Evolutionary conservation across 2,888 invertebrate genomes (phyloP).

Genomic region (Drosophila falleni): DNA sequence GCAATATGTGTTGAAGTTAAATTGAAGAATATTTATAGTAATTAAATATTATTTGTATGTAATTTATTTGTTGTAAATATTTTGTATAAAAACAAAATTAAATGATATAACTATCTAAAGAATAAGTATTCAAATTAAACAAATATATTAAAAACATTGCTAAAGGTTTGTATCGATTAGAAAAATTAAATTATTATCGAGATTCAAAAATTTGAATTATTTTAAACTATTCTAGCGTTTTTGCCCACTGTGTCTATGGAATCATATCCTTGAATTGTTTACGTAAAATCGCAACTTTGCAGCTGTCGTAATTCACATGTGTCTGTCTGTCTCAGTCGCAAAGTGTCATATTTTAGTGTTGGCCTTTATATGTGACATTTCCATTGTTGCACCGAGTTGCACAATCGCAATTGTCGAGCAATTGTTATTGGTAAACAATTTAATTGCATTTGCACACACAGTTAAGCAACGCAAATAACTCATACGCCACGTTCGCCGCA

Average conservation of each 20-base stretch:
- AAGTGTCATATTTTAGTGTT: constrained; percentile 36
- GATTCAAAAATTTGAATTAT: too few species aligned
- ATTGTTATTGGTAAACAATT: constrained; percentile 27
- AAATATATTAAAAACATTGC: too few species aligned
- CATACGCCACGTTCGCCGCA: constrained; percentile 3
- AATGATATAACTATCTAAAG: too few species aligned
- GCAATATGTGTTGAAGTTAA: too few species aligned
- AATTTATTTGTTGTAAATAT: too few species aligned
- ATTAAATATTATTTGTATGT: too few species aligned
- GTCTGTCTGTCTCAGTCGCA: neutral
- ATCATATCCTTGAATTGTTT: constrained; percentile 27
- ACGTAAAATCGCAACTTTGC: constrained; percentile 16
- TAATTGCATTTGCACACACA: constrained; percentile 44
- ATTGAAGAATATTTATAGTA: too few species aligned
- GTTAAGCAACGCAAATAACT: constrained; percentile 14
- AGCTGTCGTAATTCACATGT: constrained; percentile 29
- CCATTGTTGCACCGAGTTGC: constrained; percentile 1
- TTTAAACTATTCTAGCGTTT: neutral
- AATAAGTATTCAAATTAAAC: too few species aligned
- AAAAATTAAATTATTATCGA: too few species aligned
- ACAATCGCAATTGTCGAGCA: neutral
- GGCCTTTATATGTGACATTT: constrained; percentile 24
- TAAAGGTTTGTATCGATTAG: too few species aligned
- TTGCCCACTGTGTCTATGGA: neutral
- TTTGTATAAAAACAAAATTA: too few species aligned